phyloP scores from a whole-genome alignment of 1,140 invertebrate genomes.

The Drosophila ficusphila region DNA sequence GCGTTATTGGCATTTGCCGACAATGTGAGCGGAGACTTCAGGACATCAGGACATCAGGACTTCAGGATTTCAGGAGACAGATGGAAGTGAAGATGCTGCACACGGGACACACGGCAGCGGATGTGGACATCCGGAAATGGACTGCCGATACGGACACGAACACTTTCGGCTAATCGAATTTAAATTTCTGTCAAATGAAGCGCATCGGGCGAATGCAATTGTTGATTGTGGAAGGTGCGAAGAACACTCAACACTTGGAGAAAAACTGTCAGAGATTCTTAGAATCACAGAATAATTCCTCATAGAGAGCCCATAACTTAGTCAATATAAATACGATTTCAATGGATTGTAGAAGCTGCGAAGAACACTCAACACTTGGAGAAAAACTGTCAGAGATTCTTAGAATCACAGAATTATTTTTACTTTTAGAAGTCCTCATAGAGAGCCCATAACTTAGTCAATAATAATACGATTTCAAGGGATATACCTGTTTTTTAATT shows the following conservation, averaged over 20 bases:
- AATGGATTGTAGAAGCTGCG: slow-evolving; percentile 16
- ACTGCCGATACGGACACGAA: slow-evolving; percentile 23
- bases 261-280: too few relatives aligned
- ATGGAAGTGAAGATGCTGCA: neutral
- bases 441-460: too few relatives aligned
- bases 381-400: too few relatives aligned
- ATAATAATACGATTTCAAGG: too few relatives aligned
- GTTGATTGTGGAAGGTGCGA: slow-evolving; percentile 14
- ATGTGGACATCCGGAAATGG: slow-evolving; percentile 10
- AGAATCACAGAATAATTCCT: too few relatives aligned
- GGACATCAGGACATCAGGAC: slow-evolving; percentile 11
- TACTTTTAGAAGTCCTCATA: too few relatives aligned
- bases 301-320: too few relatives aligned
- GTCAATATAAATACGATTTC: too few relatives aligned
- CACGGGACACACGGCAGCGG: slow-evolving; percentile 14
- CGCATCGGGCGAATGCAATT: slow-evolving; percentile 50
- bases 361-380: neutral
- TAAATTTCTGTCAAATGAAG: slow-evolving; percentile 64
- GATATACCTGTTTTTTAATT: neutral
- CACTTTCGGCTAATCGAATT: slow-evolving; percentile 72
- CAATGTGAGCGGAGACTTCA: slow-evolving; percentile 27
- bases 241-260: neutral
- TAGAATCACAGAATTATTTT: too few relatives aligned
- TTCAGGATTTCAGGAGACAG: neutral
- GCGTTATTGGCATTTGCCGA: slow-evolving; percentile 49